Base-by-base conservation (phyloP, 2,888 invertebrate genomes). In the Anthrax anthrax region DNA sequence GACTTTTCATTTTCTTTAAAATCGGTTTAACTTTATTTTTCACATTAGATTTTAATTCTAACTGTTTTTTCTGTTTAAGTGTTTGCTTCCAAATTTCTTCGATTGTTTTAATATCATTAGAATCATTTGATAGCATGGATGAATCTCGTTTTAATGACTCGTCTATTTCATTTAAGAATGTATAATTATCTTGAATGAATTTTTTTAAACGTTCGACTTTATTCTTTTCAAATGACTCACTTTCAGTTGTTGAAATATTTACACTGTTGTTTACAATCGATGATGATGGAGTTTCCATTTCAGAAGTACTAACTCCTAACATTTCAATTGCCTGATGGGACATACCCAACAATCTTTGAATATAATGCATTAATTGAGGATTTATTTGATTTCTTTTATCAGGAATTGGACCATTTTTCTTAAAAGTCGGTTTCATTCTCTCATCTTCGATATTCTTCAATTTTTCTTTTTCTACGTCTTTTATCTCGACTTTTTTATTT, bases 271-370 rank as follows among this genome's bases (percentile, higher is more conserved):
- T 67, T 2, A 75, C 58, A 4, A 74, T 54, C 2, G 73, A 74
- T 3, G 65, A 64, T 12, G 62, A 56, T 0, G 75, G 74, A 1
- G 74, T 74, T 18, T 67, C 58, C 17, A 73, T 60, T 1, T 70
- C 70, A 23, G 73, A 71, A 2, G 68, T 65, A 52, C 69, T 69
- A 0, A 72, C 67, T 1, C 63, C 63, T 17, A 75, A 57, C 13
- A 72, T 65, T 14, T 72, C 69, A n/a, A 76, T 59, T 46, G 68
- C 69, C 12, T 56, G 58, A 29, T 69, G 66, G 0, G 72, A 71
- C 75, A 76, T 73, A n/a, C 61, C 61, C 18, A 76, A 56, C 37
- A 76, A 57, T 51, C 71, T 68, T 45, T 70, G 64, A 3, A 76
- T 69, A 52, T 73, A 73, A 10, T 63, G 63, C 4, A 65, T 56